A percentile compares a stretch with the other conserved stretches of the same genome.
Evolutionary conservation across 2,797 vertebrate genomes (phyloP).

Genomic region (Kryptolebias ocellatus): DNA sequence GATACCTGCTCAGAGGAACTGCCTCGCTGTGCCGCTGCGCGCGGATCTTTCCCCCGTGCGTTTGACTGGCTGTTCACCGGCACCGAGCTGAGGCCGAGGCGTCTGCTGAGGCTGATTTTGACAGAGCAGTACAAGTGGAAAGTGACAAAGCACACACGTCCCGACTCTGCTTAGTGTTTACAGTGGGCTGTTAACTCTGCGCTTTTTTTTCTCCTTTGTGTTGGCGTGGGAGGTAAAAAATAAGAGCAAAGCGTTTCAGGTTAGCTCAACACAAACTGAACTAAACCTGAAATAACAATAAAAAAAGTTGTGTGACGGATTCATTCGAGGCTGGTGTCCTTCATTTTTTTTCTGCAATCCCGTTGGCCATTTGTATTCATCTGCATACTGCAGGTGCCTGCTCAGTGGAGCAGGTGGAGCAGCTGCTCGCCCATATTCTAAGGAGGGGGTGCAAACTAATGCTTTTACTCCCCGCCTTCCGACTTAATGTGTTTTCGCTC

Average conservation of each 20-base stretch:
- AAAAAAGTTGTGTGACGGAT: conserved; percentile 9
- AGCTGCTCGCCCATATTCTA: too few species aligned
- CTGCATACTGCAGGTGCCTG: too few species aligned
- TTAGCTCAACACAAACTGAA: conserved; percentile 28
- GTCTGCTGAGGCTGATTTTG: conserved; percentile 59
- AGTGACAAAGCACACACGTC: conserved; percentile 43
- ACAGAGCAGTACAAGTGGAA: conserved; percentile 41
- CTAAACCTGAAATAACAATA: conserved; percentile 18
- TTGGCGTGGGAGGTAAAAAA: conserved; percentile 21
- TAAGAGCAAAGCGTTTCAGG: conserved; percentile 22
- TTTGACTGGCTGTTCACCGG: conserved; percentile 57
- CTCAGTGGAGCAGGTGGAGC: too few species aligned
- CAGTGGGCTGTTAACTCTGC: conserved; percentile 31
- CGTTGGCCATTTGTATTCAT: conserved; percentile 19
- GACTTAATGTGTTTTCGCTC: too few species aligned
- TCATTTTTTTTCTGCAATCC: background rate
- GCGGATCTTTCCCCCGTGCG: conserved; percentile 40
- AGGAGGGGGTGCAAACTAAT: too few species aligned
- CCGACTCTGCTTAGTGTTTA: conserved; percentile 47
- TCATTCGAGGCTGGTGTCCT: conserved; percentile 7
- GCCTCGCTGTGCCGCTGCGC: conserved; percentile 14
- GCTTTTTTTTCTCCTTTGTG: conserved; percentile 7
- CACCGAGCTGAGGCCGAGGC: conserved; percentile 49
- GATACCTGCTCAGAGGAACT: conserved; percentile 56
- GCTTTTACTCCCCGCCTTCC: too few species aligned